Conservation (phyloP, 2,888 invertebrate species). For the Orchesella flavescens region DNA sequence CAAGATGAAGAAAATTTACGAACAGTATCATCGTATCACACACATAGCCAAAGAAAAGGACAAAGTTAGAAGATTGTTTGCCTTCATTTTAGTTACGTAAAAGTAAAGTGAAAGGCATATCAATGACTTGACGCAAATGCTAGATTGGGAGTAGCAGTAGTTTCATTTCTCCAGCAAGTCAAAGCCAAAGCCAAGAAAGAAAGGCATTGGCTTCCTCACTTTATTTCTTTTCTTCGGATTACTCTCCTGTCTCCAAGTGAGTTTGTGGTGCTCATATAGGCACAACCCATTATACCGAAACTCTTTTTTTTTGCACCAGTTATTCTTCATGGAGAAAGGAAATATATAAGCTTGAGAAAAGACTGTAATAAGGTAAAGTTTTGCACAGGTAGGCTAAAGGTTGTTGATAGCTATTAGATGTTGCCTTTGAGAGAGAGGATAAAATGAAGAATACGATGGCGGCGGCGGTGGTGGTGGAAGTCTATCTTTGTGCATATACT, state of each 20-base stretch:
- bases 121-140: not conserved
- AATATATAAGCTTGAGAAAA: not conserved
- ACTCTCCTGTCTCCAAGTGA: constrained; percentile 11
- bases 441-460: constrained; percentile 37
- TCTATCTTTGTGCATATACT: no score
- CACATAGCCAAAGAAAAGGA: constrained; percentile 25
- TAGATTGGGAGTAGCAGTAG: no score
- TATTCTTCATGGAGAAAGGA: constrained; percentile 13
- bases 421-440: constrained; percentile 15
- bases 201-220: not conserved
- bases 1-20: constrained; percentile 15
- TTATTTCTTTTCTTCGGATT: constrained; percentile 43
- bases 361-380: constrained; percentile 2
- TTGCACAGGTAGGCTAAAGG: constrained; percentile 42
- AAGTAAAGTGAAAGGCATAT: constrained; percentile 10
- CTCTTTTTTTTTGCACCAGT: constrained; percentile 44
- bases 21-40: constrained; percentile 17
- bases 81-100: not conserved
- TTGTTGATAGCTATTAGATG: constrained; percentile 27
- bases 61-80: constrained; percentile 38
- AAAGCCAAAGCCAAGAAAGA: no score
- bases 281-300: constrained; percentile 31
- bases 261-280: not conserved
- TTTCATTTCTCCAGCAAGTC: no score
- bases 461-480: no score